These are phyloP conservation scores for Volucella zonaria DNA, from an alignment of 2,888 invertebrate species.

Conservation along the genomic window DNA sequence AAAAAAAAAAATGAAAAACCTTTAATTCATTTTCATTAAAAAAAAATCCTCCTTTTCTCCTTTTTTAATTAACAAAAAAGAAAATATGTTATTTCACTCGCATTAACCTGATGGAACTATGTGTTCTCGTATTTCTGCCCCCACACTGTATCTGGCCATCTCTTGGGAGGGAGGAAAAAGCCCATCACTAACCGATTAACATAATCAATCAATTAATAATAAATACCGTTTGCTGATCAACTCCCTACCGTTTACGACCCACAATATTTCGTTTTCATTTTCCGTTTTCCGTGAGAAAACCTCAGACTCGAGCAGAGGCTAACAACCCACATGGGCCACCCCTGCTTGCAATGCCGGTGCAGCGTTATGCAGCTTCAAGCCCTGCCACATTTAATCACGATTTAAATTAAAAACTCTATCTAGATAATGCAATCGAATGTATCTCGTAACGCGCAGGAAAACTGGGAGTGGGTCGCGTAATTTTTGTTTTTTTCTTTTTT, in stretches of 20 bases:
- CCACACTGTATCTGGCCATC: constrained; percentile 13
- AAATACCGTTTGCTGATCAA: constrained; percentile 68
- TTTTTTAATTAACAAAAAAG: constrained; percentile 52
- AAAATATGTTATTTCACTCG: constrained; percentile 23
- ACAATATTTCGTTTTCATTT: constrained; percentile 41
- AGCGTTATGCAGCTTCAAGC: constrained; percentile 2
- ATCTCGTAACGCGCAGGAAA: constrained; percentile 38
- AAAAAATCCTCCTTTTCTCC: not conserved
- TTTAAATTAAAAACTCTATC: constrained; percentile 74
- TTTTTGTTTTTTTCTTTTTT: constrained; percentile 17
- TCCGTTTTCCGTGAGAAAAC: constrained; percentile 56
- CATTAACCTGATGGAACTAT: constrained; percentile 60
- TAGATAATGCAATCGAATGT: constrained; percentile 74
- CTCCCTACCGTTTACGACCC: constrained; percentile 43
- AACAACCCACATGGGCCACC: not conserved
- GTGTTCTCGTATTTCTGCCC: no score
- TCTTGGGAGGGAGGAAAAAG: constrained; percentile 20
- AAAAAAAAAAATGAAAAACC: not conserved
- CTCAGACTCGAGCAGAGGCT: constrained; percentile 7
- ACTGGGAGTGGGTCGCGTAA: constrained; percentile 27
- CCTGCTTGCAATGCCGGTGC: not conserved
- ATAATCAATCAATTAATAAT: constrained; percentile 74
- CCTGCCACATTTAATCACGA: constrained; percentile 70
- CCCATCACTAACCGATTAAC: constrained; percentile 72
- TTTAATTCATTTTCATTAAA: not conserved